Evolutionary conservation across 2,113 vertebrate species (phyloP), one percentile per base, ranked within the genome.

Genomic region (Hemiscyllium ocellatum): DNA sequence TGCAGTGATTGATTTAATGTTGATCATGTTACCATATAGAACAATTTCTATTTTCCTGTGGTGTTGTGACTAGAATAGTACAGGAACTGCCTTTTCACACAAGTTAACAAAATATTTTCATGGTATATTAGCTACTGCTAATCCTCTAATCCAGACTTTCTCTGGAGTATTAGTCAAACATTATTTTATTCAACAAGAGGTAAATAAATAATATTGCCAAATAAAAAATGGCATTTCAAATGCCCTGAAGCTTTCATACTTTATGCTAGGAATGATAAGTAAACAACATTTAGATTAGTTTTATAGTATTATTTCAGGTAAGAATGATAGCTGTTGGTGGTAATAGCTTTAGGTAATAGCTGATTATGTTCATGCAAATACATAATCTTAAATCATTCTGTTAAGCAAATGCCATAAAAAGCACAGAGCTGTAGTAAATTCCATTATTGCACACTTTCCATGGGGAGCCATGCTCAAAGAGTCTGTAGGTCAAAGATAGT

Each of bases 21-120:
- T 50, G 22, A 50, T 50, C 42, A 86, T 42, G 22, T 86, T 42
- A 50, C 6, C 42, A 50, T 86, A 6, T 47, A 50, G 19, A 86
- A 24, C 19, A 8, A 22, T 87, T 87, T 56, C 47, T 5, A 7
- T 86, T 86, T 47, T 42, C 42, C 37, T 86, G 83, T 50, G 26
- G 83, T 6, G 50, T 86, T 87, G 47, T 50, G 47, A 87, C 85
- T 26, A 22, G 20, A 87, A 26, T 8, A 52, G 47, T 56, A 10
- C 7, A 52, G 47, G 50, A 87, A 90, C 52, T 33, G 22, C 42
- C 26, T 61, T 87, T 12, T n/a, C 83, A 52, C 56, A 24, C 52
- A 90, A 90, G 52, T 90, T 90, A 90, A 90, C 52, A 61, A 87
- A 87, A 87, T 50, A 56, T 87, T 87, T 87, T 87, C 85, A 52